These are phyloP conservation scores for Ophioninae sp. DNA, from an alignment of 2,888 invertebrate genomes.

Conservation along the genomic window DNA sequence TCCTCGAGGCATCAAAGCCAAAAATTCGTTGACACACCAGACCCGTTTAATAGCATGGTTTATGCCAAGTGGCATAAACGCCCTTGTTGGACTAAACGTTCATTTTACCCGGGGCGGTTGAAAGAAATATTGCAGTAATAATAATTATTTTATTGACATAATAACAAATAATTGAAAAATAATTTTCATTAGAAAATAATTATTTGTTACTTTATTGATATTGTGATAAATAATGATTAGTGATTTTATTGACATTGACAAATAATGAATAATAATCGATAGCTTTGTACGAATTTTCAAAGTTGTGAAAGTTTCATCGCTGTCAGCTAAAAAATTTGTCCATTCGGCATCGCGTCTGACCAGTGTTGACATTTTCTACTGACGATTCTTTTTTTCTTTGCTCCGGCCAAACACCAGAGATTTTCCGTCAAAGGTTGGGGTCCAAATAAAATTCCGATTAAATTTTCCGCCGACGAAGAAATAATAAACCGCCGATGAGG, in stretches of 20 bases:
- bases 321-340: conserved; percentile 4
- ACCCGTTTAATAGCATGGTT: conserved; percentile 47
- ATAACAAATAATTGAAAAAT: no score
- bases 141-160: no score
- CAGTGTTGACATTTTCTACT: conserved; percentile 39
- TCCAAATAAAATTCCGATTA: conserved; percentile 1
- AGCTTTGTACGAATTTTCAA: neutral
- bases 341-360: conserved; percentile 14
- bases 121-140: neutral
- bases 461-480: no score
- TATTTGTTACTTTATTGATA: neutral
- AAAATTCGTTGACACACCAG: conserved; percentile 56
- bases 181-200: no score
- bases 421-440: conserved; percentile 9
- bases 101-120: neutral
- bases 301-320: conserved; percentile 6
- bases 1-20: conserved; percentile 52
- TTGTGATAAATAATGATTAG: conserved; percentile 15
- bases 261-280: conserved; percentile 28
- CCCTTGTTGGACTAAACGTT: conserved; percentile 39
- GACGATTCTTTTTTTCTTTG: neutral
- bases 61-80: conserved; percentile 57
- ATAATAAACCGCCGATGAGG: no score
- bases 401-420: neutral
- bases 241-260: no score